Conservation (phyloP, 2,888 invertebrate genomes). For the Hesperia comma region DNA sequence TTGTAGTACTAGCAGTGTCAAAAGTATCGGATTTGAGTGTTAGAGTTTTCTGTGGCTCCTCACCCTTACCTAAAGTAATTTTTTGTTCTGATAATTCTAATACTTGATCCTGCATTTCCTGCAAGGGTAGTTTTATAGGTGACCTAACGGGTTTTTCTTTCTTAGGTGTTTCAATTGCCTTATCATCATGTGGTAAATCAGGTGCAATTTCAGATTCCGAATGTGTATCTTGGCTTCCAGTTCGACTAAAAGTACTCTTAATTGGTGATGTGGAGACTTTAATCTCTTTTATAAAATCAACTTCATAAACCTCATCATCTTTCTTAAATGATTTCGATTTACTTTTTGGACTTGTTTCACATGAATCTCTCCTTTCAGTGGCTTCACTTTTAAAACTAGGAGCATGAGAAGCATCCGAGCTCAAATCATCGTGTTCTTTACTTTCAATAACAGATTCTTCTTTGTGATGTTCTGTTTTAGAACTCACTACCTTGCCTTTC, state of each 20-base stretch:
- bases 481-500: conserved; percentile 76
- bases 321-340: conserved; percentile 79
- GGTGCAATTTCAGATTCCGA: conserved; percentile 83
- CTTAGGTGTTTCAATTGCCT: conserved; percentile 68
- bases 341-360: conserved; percentile 74
- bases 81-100: conserved; percentile 76
- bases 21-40: conserved; percentile 43
- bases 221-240: conserved; percentile 83
- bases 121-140: conserved; percentile 74
- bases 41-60: conserved; percentile 58
- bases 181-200: conserved; percentile 77
- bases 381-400: conserved; percentile 76
- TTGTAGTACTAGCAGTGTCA: conserved; percentile 53
- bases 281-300: conserved; percentile 82
- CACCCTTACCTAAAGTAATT: conserved; percentile 68
- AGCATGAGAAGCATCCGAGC: conserved; percentile 77
- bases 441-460: conserved; percentile 78
- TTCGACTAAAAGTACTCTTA: conserved; percentile 78
- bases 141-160: conserved; percentile 67
- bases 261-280: conserved; percentile 79
- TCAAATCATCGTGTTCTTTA: conserved; percentile 77
- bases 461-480: conserved; percentile 76
- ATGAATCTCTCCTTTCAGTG: conserved; percentile 68
- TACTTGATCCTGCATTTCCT: conserved; percentile 76
- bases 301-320: conserved; percentile 78